phyloP scores from a whole-genome alignment of 2,888 invertebrate genomes.

The Cryptosula pallasiana region DNA sequence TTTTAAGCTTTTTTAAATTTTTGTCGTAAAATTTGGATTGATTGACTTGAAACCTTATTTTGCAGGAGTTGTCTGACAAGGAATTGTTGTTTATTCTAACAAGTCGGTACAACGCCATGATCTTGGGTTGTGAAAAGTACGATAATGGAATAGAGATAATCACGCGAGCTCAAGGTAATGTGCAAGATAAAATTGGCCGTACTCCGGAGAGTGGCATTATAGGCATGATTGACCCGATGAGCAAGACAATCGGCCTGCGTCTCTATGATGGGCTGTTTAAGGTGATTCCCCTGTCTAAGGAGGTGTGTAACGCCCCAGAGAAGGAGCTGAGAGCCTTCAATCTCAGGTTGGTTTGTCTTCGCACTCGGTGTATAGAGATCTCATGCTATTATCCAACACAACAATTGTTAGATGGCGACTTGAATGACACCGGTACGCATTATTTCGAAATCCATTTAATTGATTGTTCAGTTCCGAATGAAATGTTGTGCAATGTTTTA shows the following conservation, averaged over 20 bases:
- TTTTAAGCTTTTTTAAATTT: too few species aligned
- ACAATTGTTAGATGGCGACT: too few species aligned
- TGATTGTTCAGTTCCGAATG: too few species aligned
- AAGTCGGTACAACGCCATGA: conserved; percentile 91
- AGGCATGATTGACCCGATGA: conserved; percentile 91
- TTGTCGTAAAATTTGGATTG: too few species aligned
- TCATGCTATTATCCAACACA: too few species aligned
- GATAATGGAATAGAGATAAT: conserved; percentile 81
- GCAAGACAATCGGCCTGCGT: conserved; percentile 87
- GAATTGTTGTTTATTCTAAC: conserved; percentile 90
- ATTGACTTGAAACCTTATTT: too few species aligned
- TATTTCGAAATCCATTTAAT: too few species aligned
- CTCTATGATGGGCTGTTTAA: conserved; percentile 95
- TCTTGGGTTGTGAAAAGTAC: conserved; percentile 73
- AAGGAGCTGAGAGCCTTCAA: conserved; percentile 86
- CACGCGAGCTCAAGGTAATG: conserved; percentile 92
- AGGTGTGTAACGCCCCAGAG: conserved; percentile 58
- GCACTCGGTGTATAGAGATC: too few species aligned
- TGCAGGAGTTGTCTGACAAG: conserved; percentile 59
- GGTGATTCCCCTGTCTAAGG: conserved; percentile 90
- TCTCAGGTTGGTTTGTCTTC: conserved; percentile 54
- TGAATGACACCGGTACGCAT: too few species aligned
- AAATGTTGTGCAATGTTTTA: too few species aligned
- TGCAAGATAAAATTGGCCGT: conserved; percentile 88
- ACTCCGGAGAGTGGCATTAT: conserved; percentile 92